phyloP scores from a whole-genome alignment of 2,797 vertebrate species.

The Bucorvus abyssinicus region DNA sequence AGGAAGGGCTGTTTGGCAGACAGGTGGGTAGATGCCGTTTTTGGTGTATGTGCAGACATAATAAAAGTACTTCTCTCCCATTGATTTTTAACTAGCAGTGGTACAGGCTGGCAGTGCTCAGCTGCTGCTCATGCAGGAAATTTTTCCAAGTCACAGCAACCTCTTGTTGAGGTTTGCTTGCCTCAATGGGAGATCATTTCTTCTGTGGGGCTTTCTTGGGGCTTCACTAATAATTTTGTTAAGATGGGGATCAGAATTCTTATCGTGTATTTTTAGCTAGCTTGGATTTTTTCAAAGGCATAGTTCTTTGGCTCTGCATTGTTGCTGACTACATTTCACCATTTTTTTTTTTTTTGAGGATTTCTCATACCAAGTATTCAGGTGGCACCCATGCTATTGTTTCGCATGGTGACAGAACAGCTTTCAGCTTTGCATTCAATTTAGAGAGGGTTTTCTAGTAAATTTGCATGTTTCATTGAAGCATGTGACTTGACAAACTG shows the following conservation, averaged over 20 bases:
- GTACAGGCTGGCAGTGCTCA: background rate
- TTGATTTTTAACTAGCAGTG: background rate
- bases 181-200: background rate
- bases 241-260: background rate
- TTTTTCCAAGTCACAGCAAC: background rate
- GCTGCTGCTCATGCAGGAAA: background rate
- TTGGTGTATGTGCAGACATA: background rate
- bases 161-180: background rate
- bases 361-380: background rate
- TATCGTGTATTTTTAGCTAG: background rate
- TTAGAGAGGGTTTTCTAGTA: background rate
- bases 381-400: background rate
- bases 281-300: background rate
- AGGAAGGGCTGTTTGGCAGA: background rate
- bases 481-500: background rate
- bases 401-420: background rate
- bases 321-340: background rate
- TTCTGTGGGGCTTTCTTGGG: background rate
- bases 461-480: background rate
- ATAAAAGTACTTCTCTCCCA: background rate
- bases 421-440: background rate
- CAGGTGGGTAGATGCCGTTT: background rate
- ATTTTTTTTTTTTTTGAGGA: background rate
- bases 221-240: background rate
- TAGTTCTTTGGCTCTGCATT: background rate